Conservation (phyloP, 2,888 invertebrate species). For the Smittia sp. region DNA sequence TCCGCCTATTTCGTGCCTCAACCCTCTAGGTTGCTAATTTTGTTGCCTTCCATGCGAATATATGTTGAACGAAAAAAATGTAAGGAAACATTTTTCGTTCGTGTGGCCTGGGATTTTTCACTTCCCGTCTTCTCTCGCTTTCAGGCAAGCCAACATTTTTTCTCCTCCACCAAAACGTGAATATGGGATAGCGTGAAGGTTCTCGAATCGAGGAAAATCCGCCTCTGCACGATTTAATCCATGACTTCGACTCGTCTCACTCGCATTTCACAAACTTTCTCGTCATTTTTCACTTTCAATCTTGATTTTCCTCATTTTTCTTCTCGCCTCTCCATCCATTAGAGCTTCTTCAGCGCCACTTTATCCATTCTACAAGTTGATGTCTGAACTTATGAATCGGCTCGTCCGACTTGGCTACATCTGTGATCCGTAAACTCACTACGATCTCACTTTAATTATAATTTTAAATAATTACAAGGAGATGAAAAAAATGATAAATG, state of each 20-base stretch:
- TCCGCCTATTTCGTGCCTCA: too few relatives aligned
- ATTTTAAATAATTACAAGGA: constrained; percentile 6
- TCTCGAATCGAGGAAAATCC: background rate
- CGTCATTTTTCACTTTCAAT: background rate
- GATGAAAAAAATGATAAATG: constrained; percentile 24
- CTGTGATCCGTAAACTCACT: background rate
- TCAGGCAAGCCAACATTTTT: background rate
- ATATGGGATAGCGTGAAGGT: background rate
- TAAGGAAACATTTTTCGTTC: constrained; percentile 4
- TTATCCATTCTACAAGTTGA: constrained; percentile 8
- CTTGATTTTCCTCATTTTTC: background rate
- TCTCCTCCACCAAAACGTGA: background rate
- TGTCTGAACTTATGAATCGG: background rate
- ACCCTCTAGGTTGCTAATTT: background rate
- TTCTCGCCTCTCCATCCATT: background rate
- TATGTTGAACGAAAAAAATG: background rate
- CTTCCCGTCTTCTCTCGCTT: constrained; percentile 14
- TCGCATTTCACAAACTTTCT: background rate
- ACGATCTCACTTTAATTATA: background rate
- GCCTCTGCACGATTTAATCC: background rate
- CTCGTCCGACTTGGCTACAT: background rate
- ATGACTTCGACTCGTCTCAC: background rate
- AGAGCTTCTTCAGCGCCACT: background rate
- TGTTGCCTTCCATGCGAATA: constrained; percentile 30
- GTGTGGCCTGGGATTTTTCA: constrained; percentile 32